A percentile compares a stretch with the other conserved stretches of the same genome.
phyloP scores from a whole-genome alignment of 2,888 invertebrate genomes.

The Pomacea canaliculata region DNA sequence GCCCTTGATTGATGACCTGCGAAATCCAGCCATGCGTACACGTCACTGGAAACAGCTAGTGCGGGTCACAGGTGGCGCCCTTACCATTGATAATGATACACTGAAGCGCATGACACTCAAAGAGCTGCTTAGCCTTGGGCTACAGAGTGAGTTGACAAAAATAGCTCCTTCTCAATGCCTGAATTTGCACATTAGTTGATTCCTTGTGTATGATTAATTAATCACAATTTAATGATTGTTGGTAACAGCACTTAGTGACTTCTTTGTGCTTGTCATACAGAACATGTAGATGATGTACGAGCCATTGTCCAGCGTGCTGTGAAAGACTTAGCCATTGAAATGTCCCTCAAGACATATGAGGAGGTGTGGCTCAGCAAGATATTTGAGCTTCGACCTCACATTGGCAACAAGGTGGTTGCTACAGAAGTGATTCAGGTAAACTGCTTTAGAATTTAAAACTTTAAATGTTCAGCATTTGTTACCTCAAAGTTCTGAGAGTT shows the following conservation, averaged over 20 bases:
- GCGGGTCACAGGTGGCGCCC: conserved; percentile 64
- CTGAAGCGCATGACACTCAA: conserved; percentile 69
- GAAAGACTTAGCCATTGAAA: conserved; percentile 68
- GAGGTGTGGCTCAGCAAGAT: conserved; percentile 70
- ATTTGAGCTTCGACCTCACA: conserved; percentile 62
- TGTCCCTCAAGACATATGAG: conserved; percentile 69
- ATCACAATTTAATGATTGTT: too few relatives aligned
- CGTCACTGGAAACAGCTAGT: conserved; percentile 70
- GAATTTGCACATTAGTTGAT: too few relatives aligned
- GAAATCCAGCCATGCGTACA: conserved; percentile 69
- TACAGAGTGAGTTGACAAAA: conserved; percentile 61
- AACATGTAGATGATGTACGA: conserved; percentile 68
- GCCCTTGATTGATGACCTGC: conserved; percentile 68
- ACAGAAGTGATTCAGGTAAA: conserved; percentile 31
- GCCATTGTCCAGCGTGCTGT: conserved; percentile 69
- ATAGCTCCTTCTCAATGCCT: too few relatives aligned
- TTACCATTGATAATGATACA: conserved; percentile 68
- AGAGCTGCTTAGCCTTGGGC: conserved; percentile 67
- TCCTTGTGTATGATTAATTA: too few relatives aligned
- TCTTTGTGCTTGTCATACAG: conserved; percentile 38
- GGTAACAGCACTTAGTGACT: too few relatives aligned
- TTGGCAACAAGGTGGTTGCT: conserved; percentile 38
- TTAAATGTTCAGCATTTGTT: not conserved
- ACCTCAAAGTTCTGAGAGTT: too few relatives aligned
- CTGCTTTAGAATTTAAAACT: not conserved